phyloP scores from a whole-genome alignment of 2,797 vertebrate genomes.

The Anguilla megastoma region DNA sequence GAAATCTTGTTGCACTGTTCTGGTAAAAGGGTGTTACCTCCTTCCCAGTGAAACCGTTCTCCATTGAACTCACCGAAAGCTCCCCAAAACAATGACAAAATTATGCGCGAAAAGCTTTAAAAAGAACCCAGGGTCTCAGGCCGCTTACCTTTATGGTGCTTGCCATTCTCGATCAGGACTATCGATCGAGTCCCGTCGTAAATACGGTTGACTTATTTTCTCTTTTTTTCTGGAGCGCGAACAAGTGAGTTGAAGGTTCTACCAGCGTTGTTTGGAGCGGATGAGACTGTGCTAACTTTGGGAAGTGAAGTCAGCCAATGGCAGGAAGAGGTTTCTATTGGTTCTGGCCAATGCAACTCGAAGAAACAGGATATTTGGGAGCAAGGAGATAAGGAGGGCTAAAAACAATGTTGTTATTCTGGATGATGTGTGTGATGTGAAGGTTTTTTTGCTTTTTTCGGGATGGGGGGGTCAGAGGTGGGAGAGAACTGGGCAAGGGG shows the following conservation, averaged over 20 bases:
- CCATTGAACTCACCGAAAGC: slow-evolving; percentile 34
- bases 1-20: slow-evolving; percentile 86
- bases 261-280: slow-evolving; percentile 86
- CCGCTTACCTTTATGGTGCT: slow-evolving; percentile 90
- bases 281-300: slow-evolving; percentile 93
- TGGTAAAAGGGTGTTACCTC: slow-evolving; percentile 83
- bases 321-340: slow-evolving; percentile 93
- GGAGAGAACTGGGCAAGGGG: neutral
- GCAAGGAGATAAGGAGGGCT: slow-evolving; percentile 85
- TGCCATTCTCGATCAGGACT: slow-evolving; percentile 81
- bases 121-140: slow-evolving; percentile 51
- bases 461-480: slow-evolving; percentile 22
- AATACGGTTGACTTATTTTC: slow-evolving; percentile 59
- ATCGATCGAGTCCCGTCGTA: slow-evolving; percentile 79
- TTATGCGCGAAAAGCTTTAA: slow-evolving; percentile 61
- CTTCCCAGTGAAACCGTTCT: slow-evolving; percentile 75
- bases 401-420: slow-evolving; percentile 94
- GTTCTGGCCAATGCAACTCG: slow-evolving; percentile 80
- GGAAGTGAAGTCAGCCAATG: slow-evolving; percentile 92
- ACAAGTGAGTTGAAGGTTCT: slow-evolving; percentile 58
- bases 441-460: slow-evolving; percentile 58
- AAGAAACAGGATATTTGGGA: slow-evolving; percentile 97
- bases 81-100: slow-evolving; percentile 59
- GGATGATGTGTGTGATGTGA: slow-evolving; percentile 76
- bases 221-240: slow-evolving; percentile 54